phyloP scores from a whole-genome alignment of 2,797 vertebrate genomes.

The Silurus lanzhouensis region DNA sequence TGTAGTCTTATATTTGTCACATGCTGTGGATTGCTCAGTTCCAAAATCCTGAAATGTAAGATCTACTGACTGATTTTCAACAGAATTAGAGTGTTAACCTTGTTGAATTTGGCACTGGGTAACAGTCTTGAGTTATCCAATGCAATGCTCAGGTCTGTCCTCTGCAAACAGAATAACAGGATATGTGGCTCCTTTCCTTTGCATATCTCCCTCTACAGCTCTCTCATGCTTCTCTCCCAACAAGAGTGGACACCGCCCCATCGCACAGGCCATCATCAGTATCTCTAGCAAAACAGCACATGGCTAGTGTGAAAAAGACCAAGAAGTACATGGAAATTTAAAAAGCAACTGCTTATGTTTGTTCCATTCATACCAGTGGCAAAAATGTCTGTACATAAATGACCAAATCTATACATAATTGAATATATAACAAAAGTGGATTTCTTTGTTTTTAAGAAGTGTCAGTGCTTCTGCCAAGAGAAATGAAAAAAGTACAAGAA shows the following conservation, averaged over 20 bases:
- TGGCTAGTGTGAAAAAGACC: not conserved
- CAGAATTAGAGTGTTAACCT: slow-evolving; percentile 11
- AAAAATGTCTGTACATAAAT: not conserved
- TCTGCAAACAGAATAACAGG: slow-evolving; percentile 66
- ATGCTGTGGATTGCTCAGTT: not conserved
- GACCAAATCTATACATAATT: not conserved
- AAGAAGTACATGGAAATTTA: slow-evolving; percentile 23
- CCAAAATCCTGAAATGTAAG: slow-evolving; percentile 8
- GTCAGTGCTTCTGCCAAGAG: slow-evolving; percentile 48
- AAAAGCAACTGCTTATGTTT: slow-evolving; percentile 17
- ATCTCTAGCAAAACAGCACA: slow-evolving; percentile 36
- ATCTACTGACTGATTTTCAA: slow-evolving; percentile 1
- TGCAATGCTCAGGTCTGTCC: slow-evolving; percentile 35
- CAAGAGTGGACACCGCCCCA: slow-evolving; percentile 25
- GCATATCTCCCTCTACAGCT: slow-evolving; percentile 20
- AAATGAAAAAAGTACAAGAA: not conserved
- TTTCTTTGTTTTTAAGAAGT: slow-evolving; percentile 55
- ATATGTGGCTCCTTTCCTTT: slow-evolving; percentile 52
- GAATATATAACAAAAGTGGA: not conserved
- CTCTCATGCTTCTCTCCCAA: slow-evolving; percentile 39
- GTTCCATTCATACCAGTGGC: not conserved
- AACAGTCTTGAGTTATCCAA: slow-evolving; percentile 36
- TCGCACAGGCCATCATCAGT: slow-evolving; percentile 22
- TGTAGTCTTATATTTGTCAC: slow-evolving; percentile 28
- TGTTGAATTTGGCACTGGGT: slow-evolving; percentile 45